A percentile compares a stretch with the other conserved stretches of the same genome.
Evolutionary conservation across 2,888 invertebrate genomes (phyloP).

Genomic region (Ophion ellenae): DNA sequence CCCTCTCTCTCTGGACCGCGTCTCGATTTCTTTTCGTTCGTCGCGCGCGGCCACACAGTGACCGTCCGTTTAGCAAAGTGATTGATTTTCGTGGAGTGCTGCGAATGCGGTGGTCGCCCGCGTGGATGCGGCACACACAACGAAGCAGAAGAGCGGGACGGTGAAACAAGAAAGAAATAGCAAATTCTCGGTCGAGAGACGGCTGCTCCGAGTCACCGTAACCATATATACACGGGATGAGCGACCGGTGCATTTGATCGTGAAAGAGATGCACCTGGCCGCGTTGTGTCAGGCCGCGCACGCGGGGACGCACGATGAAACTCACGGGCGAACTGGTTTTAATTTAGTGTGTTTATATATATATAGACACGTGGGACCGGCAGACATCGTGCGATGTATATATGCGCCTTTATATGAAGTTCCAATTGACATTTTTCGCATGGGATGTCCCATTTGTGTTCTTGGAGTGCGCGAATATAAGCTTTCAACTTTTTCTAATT

Average conservation of each 20-base stretch:
- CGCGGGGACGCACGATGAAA: conserved; percentile 34
- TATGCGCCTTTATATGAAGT: too few relatives aligned
- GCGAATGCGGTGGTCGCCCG: conserved; percentile 70
- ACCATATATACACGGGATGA: conserved; percentile 16
- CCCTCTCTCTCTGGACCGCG: too few relatives aligned
- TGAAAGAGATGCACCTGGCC: conserved; percentile 57
- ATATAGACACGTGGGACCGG: too few relatives aligned
- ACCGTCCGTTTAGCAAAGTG: conserved; percentile 68
- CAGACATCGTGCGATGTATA: too few relatives aligned
- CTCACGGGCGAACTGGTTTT: conserved; percentile 53
- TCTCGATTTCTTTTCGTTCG: conserved; percentile 33
- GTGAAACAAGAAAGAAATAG: conserved; percentile 44
- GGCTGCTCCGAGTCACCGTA: conserved; percentile 27
- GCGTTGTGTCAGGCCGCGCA: conserved; percentile 40
- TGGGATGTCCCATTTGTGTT: too few relatives aligned
- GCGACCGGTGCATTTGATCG: conserved; percentile 45
- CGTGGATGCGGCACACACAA: conserved; percentile 20
- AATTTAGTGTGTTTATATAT: conserved; percentile 14
- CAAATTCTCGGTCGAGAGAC: conserved; percentile 27
- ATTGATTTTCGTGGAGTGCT: conserved; percentile 73
- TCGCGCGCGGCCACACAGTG: conserved; percentile 16
- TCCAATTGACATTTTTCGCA: too few relatives aligned
- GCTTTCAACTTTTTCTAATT: too few relatives aligned
- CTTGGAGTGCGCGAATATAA: too few relatives aligned
- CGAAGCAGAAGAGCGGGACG: conserved; percentile 35